Percentiles rank a stretch among this genome's conserved stretches.
These are phyloP conservation scores for Progne subis DNA, from an alignment of 2,113 vertebrate genomes.

Conservation along the genomic window DNA sequence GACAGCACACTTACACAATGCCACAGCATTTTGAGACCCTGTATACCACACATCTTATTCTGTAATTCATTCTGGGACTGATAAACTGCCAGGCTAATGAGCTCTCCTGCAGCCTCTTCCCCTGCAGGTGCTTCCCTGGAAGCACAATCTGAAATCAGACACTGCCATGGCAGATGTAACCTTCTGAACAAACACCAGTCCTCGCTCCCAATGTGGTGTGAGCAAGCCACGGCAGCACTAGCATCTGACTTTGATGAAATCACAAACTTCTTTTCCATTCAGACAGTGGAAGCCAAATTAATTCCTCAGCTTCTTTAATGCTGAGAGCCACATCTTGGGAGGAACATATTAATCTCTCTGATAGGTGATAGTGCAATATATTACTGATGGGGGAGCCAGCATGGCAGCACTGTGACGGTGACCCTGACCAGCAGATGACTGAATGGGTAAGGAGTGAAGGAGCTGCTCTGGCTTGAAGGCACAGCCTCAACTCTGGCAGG, in stretches of 20 bases:
- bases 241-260: neutral
- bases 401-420: constrained; percentile 8
- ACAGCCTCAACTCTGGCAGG: constrained; percentile 33
- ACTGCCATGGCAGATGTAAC: neutral
- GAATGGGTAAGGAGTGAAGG: constrained; percentile 32
- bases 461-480: constrained; percentile 27
- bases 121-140: constrained; percentile 52
- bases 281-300: constrained; percentile 3
- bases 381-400: constrained; percentile 39
- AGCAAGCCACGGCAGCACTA: neutral
- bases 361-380: constrained; percentile 43
- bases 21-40: constrained; percentile 2
- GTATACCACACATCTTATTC: constrained; percentile 49
- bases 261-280: constrained; percentile 4
- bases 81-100: constrained; percentile 69
- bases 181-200: neutral
- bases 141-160: constrained; percentile 61
- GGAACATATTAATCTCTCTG: constrained; percentile 33
- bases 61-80: constrained; percentile 43
- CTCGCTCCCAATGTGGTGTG: neutral
- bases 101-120: constrained; percentile 69
- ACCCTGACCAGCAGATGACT: constrained; percentile 69
- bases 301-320: constrained; percentile 43
- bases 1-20: constrained; percentile 51
- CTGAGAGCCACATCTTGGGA: constrained; percentile 31